Percentiles rank a stretch among this genome's conserved stretches.
Evolutionary conservation across 2,797 vertebrate genomes (phyloP).

Genomic region (Mastacembelus armatus): DNA sequence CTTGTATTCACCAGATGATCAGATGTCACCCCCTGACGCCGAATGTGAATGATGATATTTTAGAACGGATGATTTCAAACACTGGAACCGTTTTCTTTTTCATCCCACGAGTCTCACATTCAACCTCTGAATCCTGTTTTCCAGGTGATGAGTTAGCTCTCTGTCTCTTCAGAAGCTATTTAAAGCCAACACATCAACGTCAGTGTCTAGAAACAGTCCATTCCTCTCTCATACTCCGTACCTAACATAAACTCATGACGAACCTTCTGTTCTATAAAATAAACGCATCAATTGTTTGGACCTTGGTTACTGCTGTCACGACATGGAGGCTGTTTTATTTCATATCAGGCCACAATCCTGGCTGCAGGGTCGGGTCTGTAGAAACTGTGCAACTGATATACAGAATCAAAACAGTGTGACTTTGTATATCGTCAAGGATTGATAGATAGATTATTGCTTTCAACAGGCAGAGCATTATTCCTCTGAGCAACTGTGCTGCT

Average conservation of each 20-base stretch:
- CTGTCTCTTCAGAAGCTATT: conserved; percentile 11
- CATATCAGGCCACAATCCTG: conserved; percentile 27
- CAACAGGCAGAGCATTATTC: conserved; percentile 62
- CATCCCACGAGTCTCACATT: conserved; percentile 4
- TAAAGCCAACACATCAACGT: conserved; percentile 2
- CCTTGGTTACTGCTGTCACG: conserved; percentile 1
- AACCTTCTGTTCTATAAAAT: conserved; percentile 9
- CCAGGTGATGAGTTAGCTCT: conserved; percentile 9
- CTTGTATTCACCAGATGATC: conserved; percentile 49
- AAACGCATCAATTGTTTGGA: conserved; percentile 2
- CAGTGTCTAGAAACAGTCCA: not conserved
- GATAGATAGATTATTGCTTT: conserved; percentile 68
- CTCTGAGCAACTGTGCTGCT: conserved; percentile 39
- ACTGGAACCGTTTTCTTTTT: not conserved
- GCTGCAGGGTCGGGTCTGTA: conserved; percentile 33
- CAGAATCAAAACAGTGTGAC: conserved; percentile 20
- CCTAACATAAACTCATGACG: not conserved
- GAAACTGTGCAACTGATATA: conserved; percentile 15
- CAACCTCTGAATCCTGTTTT: conserved; percentile 18
- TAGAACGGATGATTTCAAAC: conserved; percentile 14
- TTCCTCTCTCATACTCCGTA: not conserved
- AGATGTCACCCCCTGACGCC: conserved; percentile 23
- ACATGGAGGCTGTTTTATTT: conserved; percentile 41
- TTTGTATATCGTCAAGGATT: conserved; percentile 47
- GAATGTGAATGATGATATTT: conserved; percentile 22